Base-by-base conservation (phyloP, 2,797 vertebrate species). In the Catamblyrhynchus diadema region DNA sequence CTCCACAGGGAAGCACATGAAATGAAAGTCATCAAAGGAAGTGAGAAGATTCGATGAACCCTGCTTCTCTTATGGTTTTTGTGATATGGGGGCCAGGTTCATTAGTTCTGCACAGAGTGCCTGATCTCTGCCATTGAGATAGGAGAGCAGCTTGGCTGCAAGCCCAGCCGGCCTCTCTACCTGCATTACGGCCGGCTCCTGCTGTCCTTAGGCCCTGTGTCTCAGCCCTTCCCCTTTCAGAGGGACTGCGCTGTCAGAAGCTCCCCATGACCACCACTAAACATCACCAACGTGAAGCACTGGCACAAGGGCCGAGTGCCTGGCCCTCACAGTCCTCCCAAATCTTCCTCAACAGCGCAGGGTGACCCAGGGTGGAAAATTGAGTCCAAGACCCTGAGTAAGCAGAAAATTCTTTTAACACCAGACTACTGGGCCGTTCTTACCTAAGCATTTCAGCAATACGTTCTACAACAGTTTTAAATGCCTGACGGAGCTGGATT, bases 401-500 rank as follows among this genome's bases (percentile, higher is more conserved):
- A 73, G 22, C n/a, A 69, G 25, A 41, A 37, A 72, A 44, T 88
- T 67, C 66, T 22, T 65, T 32, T 21, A 42, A n/a, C 18, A 65
- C 6, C 80, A 57, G 30, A 7, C 28, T 79, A 18, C 41, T 1
- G 6, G 20, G 18, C 44, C 41, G 7, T 54, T 53, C 32, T 37
- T 24, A 70, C 25, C 48, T 32, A 12, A 54, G 14, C 13, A 19
- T 35, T 73, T 85, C 28, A 44, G 47, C 56, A 67, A 42, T 28
- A 22, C 0, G 3, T 25, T 60, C 65, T 37, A 37, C 41, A 57
- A 32, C 20, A 3, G 9, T 81, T 75, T 45, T 0, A n/a, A 60
- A 33, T 12, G 37, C 4, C 1, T 5, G 7, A 12, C 0, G 0
- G 14, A 1, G 1, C 28, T 21, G 10, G 13, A 13, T 61, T 65